phyloP scores from a whole-genome alignment of 2,113 vertebrate species.

The Anarrhichthys ocellatus region DNA sequence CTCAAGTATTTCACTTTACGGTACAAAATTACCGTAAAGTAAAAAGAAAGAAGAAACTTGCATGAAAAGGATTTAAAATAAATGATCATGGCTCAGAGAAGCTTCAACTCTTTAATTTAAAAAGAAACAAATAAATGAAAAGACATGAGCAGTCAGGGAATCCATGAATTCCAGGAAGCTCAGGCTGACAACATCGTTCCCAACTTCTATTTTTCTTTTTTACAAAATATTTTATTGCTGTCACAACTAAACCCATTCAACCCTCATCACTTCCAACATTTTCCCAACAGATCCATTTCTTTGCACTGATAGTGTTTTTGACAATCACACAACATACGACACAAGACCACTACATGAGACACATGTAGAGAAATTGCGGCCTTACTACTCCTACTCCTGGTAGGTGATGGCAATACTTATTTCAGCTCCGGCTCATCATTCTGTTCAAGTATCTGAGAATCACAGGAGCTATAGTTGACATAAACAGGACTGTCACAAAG shows the following conservation, averaged over 20 bases:
- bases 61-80: conserved; percentile 21
- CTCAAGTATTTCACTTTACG: background rate
- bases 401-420: conserved; percentile 48
- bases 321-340: conserved; percentile 5
- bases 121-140: conserved; percentile 67
- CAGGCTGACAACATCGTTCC: conserved; percentile 72
- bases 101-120: conserved; percentile 70
- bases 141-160: conserved; percentile 76
- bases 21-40: background rate
- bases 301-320: conserved; percentile 27
- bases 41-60: background rate
- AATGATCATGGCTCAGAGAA: conserved; percentile 59
- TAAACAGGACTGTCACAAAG: conserved; percentile 20
- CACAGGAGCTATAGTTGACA: conserved; percentile 52
- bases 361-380: conserved; percentile 30
- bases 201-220: conserved; percentile 59
- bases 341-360: conserved; percentile 26
- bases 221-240: conserved; percentile 66
- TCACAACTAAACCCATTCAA: conserved; percentile 53
- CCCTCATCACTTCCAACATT: conserved; percentile 26
- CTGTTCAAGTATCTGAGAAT: conserved; percentile 69
- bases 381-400: conserved; percentile 64
- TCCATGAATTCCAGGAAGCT: conserved; percentile 60
- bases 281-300: conserved; percentile 29
- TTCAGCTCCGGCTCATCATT: conserved; percentile 44